Percentiles rank a stretch among this genome's conserved stretches.
These are phyloP conservation scores for Orientallactaga bullata DNA, from an alignment of 2,113 vertebrate species.

Conservation along the genomic window DNA sequence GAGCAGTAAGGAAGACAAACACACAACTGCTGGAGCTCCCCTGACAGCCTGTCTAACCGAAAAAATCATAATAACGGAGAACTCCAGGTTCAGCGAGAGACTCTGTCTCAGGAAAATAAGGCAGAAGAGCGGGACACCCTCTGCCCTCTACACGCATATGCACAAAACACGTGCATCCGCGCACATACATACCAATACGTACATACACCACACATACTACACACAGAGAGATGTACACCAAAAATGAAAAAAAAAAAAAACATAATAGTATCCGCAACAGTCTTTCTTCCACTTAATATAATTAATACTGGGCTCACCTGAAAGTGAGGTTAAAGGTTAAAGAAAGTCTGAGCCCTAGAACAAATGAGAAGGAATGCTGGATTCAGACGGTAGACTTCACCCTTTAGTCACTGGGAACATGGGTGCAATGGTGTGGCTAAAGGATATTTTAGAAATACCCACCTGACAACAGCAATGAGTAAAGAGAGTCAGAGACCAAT, in stretches of 20 bases:
- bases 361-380: neutral
- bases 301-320: neutral
- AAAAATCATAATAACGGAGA: too few species aligned
- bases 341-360: too few species aligned
- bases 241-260: neutral
- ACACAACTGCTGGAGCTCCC: too few species aligned
- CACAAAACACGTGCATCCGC: too few species aligned
- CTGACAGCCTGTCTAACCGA: too few species aligned
- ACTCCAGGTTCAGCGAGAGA: too few species aligned
- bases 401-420: neutral
- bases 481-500: conserved; percentile 19
- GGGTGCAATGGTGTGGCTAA: neutral
- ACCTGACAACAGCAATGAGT: neutral
- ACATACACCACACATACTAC: too few species aligned
- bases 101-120: too few species aligned
- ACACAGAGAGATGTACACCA: neutral
- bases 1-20: too few species aligned
- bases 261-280: neutral
- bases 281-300: neutral
- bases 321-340: neutral
- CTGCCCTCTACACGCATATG: too few species aligned
- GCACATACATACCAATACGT: too few species aligned
- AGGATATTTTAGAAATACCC: conserved; percentile 48
- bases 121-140: too few species aligned
- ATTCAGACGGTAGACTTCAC: neutral